These are phyloP conservation scores for Propithecus perrieri DNA, from an alignment of 2,797 vertebrate genomes.

Conservation along the genomic window DNA sequence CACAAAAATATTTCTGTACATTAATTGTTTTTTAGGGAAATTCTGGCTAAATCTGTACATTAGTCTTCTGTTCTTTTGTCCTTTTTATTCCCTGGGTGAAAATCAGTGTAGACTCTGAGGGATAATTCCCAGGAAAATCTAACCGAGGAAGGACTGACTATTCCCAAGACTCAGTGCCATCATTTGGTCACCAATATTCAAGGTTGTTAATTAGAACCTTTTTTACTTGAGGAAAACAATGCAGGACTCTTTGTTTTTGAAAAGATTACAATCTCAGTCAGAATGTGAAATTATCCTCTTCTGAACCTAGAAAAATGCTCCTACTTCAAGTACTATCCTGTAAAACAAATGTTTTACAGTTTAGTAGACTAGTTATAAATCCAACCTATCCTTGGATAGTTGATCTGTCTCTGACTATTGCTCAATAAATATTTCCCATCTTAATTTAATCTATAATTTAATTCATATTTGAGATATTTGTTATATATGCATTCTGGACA, in stretches of 20 bases:
- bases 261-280: neutral
- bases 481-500: neutral
- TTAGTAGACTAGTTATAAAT: neutral
- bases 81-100: constrained; percentile 42
- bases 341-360: neutral
- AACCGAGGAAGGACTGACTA: neutral
- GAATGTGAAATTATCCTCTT: neutral
- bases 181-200: constrained; percentile 37
- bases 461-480: neutral
- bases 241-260: constrained; percentile 39
- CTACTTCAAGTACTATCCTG: neutral
- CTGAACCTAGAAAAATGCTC: neutral
- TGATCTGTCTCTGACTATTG: neutral
- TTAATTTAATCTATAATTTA: neutral
- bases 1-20: constrained; percentile 6
- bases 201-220: constrained; percentile 38
- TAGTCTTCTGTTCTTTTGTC: neutral
- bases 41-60: neutral
- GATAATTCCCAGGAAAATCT: constrained; percentile 22
- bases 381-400: neutral
- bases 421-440: neutral
- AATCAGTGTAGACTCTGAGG: constrained; percentile 1
- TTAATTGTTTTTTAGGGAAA: neutral
- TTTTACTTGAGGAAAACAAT: constrained; percentile 52
- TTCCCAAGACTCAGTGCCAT: constrained; percentile 34